Percentiles rank a stretch among this genome's conserved stretches.
Evolutionary conservation across 2,113 vertebrate genomes (phyloP).

Genomic region (Micronisus gabar): DNA sequence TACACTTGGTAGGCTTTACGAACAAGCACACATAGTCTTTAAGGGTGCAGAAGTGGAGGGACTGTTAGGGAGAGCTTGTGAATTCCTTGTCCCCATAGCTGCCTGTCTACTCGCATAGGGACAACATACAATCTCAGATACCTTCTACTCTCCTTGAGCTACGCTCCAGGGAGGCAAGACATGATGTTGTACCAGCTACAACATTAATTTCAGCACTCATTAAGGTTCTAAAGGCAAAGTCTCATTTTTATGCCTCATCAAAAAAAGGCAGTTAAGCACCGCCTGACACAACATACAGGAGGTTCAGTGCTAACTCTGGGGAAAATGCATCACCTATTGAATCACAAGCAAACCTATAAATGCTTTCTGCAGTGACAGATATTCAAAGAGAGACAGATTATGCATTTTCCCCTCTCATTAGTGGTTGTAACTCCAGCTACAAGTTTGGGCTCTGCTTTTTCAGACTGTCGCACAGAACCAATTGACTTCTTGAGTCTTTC

Average conservation of each 20-base stretch:
- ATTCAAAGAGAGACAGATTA: not conserved
- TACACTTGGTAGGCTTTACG: not conserved
- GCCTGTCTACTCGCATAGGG: fast-evolving
- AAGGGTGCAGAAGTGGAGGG: not conserved
- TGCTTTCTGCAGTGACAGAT: not conserved
- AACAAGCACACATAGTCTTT: not conserved
- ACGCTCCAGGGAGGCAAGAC: not conserved
- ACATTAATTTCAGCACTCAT: not conserved
- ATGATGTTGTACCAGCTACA: not conserved
- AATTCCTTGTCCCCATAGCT: not conserved
- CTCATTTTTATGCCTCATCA: not conserved
- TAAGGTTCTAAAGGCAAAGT: not conserved
- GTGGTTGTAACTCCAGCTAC: not conserved
- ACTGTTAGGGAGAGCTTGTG: not conserved
- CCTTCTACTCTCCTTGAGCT: not conserved
- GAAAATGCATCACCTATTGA: not conserved
- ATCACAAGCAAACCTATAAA: not conserved
- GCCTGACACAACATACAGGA: not conserved
- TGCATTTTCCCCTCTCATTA: not conserved
- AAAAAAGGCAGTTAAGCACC: not conserved
- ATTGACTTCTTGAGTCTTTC: not conserved
- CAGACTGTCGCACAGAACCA: not conserved
- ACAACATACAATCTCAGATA: not conserved
- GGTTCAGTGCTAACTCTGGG: not conserved
- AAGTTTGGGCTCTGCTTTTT: not conserved